Conservation (phyloP, 2,113 vertebrate genomes). For the Plestiodon gilberti region DNA sequence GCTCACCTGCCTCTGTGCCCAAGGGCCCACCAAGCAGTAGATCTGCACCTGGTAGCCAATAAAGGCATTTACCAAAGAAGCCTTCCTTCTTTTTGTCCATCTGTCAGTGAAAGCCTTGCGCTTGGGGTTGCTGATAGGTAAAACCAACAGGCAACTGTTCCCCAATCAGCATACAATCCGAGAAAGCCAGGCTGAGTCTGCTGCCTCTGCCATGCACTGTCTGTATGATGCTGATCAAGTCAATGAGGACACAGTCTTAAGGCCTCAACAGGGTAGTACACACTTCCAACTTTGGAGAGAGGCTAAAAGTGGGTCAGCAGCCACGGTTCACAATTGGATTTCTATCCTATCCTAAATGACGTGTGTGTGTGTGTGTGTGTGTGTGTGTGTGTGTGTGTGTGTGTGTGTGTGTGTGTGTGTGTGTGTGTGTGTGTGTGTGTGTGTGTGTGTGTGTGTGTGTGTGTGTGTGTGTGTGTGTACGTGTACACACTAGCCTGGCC, state of each 20-base stretch:
- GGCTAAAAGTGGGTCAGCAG: background rate
- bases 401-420: no score
- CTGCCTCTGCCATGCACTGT: no score
- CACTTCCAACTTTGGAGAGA: background rate
- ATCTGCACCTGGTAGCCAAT: conserved; percentile 69
- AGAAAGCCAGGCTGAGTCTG: background rate
- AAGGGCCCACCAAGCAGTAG: conserved; percentile 55
- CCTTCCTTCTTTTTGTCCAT: background rate
- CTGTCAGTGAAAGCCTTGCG: background rate
- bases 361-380: no score
- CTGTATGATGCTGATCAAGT: background rate
- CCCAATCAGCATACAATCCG: no score
- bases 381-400: no score
- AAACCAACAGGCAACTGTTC: background rate
- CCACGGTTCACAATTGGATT: background rate
- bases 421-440: no score
- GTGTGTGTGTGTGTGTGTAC: no score
- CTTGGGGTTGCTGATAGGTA: background rate
- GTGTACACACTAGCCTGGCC: no score
- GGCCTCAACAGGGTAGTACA: background rate
- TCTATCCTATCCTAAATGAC: background rate
- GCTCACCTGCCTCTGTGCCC: conserved; percentile 22
- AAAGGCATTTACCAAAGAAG: conserved; percentile 75
- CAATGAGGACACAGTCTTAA: background rate
- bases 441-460: no score